Evolutionary conservation across 2,888 invertebrate species (phyloP), one percentile per base, ranked within the genome.

Genomic region (Lepidochrysops patricia): DNA sequence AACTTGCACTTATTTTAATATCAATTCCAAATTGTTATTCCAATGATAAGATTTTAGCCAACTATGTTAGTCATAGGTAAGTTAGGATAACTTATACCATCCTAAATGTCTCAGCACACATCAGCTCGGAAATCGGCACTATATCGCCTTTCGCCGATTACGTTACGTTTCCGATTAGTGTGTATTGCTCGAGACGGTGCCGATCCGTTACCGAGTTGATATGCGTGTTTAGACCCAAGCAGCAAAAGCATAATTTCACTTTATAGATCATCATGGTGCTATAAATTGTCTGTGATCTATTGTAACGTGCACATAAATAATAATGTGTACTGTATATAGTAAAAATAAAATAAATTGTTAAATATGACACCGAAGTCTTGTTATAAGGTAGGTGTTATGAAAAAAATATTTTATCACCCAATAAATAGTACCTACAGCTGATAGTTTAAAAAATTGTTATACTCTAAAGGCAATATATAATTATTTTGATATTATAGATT

Each of bases 221-320:
- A n/a, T n/a, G n/a, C n/a, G n/a, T n/a, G n/a, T n/a, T n/a, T n/a
- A n/a, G n/a, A n/a, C n/a, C n/a, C n/a, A n/a, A n/a, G n/a, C n/a
- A n/a, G n/a, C 7, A 43, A 15, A 37, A 43, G 4, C 19, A 7
- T 37, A 15, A 7, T 37, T 1, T 37, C 37, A 37, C 15, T 35
- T n/a, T 35, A 19, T 3, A 43, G 32, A 19, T 54, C 15, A 32
- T 54, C 27, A 32, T 54, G 54, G 54, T 54, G 54, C 54, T 54
- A 54, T 54, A 32, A 15, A 32, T 54, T 54, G 23, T 54, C 54
- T 54, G 54, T 54, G 54, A 54, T 54, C 54, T 54, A 19, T 54
- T 54, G 13, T 26, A 19, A 27, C 32, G 19, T 54, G 12, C 29
- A 54, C n/a, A 27, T 5, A 7, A 2, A 29, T n/a, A 27, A 12